Base-by-base conservation (phyloP, 2,113 vertebrate genomes). In the Phodopus roborovskii region DNA sequence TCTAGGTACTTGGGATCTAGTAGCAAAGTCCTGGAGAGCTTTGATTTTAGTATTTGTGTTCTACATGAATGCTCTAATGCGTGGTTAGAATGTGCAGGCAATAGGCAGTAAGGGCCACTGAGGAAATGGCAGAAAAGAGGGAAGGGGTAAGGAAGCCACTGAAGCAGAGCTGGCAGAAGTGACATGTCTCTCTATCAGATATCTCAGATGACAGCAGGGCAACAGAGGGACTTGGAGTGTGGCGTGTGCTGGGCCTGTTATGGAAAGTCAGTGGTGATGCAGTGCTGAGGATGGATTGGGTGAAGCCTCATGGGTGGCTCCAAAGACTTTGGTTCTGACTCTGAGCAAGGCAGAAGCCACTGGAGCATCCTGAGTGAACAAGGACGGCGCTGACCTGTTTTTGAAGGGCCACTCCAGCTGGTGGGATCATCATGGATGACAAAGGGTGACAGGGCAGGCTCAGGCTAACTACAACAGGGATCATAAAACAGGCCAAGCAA, bases 271-370 rank as follows among this genome's bases (percentile, higher is more conserved):
- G 1, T 24, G 56, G n/a, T 50, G 64, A 56, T 22, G 28, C 26
- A 24, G 16, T 7, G 26, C 11, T 7, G 7, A 86, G 30, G 30
- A 28, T 33, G 36, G 73, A n/a, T 3, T 30, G 56, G 4, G 56
- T 36, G 1, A 26, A 50, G 24, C 8, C 79, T 53, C 33, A 3
- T 1, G 28, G 56, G 64, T 0, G 0, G 36, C 20, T 36, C 15
- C 24, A 58, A 2, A 70, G 58, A 81, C 48, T 42, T 20, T 16
- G 36, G 39, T 2, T 50, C 50, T 70, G 66, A 64, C 17, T 4
- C 2, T 7, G 64, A 45, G n/a, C 4, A 5, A 28, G 50, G 22
- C 5, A 4, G 48, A 50, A 26, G 20, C 19, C 64, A 1, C 28
- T 3, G 22, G n/a, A 71, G 5, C 33, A 24, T 42, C 68, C 77